Evolutionary conservation across 23 tunicate genomes (phyloP), one percentile per base, ranked within the genome.

Genomic region (Botrylloides violaceus): DNA sequence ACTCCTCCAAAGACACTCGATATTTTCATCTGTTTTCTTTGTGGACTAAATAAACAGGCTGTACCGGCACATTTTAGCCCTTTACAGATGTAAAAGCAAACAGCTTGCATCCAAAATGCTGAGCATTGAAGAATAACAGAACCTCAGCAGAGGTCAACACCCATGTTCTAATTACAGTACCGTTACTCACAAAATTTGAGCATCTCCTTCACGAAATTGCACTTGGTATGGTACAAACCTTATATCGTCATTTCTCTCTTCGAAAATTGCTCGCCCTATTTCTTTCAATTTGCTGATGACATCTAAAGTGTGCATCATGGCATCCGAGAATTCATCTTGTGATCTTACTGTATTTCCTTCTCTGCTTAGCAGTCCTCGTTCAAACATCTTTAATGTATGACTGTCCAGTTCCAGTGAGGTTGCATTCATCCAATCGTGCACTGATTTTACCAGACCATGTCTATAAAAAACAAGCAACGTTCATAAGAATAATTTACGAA

Each of bases 261-360:
- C 81, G 29, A 77, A 77, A 30, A 77, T 48, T 21, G 63, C 73
- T 3, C 1, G 21, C 12, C 81, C 81, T 27, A 77, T 77, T 49
- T 18, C 30, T 36, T 65, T 66, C 38, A 77, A 71, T 66, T 66
- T 77, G 35, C 29, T 39, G 1, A 77, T 29, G 7, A 71, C 73
- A 19, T 9, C 30, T 19, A 47, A 43, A 19, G 74, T 60, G 29
- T 66, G 53, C 7, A 38, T 34, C 64, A 77, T 6, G 2, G 74
- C 81, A 0, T 29, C 73, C 23, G 36, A 29, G 39, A 66, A 32
- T 2, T 31, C 74, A 3, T 66, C 74, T 1, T 38, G 29, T 6
- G 81, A 77, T 12, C 49, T 66, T 3, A 12, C 6, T 2, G 56
- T 63, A 3, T 65, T 59, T 18, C 27, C 22, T 3, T 66, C 74